Evolutionary conservation across 1,140 invertebrate genomes (phyloP).

Genomic region (Sinonovacula constricta): DNA sequence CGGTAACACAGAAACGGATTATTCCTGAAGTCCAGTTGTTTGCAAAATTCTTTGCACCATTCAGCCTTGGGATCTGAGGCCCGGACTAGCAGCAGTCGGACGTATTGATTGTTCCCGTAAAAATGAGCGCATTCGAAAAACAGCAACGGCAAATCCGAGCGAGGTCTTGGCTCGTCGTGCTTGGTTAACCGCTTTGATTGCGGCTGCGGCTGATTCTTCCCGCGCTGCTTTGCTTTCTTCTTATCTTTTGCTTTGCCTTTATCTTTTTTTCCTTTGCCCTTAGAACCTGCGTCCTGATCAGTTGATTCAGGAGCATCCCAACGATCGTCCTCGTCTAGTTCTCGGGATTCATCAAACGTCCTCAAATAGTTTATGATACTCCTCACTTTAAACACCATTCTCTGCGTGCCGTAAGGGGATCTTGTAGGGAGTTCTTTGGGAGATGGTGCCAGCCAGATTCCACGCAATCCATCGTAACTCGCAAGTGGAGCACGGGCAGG

Average conservation of each 20-base stretch:
- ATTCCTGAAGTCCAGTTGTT: conserved; percentile 1
- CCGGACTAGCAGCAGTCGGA: conserved; percentile 10
- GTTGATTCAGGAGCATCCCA: conserved; percentile 7
- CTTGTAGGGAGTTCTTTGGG: neutral
- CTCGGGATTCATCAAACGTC: neutral
- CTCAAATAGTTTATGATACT: conserved; percentile 18
- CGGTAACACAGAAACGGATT: conserved; percentile 15
- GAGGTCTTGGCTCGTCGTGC: no score
- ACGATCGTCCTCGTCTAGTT: neutral
- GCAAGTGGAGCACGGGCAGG: conserved; percentile 14
- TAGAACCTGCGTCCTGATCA: neutral
- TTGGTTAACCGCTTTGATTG: neutral
- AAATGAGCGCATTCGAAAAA: conserved; percentile 35
- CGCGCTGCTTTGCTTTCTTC: conserved; percentile 12
- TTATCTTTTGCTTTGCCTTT: neutral
- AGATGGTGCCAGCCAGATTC: conserved; percentile 27
- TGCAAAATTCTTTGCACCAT: conserved; percentile 23
- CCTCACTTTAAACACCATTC: conserved; percentile 2
- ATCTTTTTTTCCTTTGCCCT: neutral
- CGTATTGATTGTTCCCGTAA: conserved; percentile 29
- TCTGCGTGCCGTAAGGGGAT: conserved; percentile 19
- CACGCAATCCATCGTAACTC: neutral
- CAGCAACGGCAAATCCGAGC: neutral
- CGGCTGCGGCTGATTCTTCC: conserved; percentile 3
- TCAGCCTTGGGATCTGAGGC: conserved; percentile 3